phyloP scores from a whole-genome alignment of 2,797 vertebrate species.

The Martes flavigula region DNA sequence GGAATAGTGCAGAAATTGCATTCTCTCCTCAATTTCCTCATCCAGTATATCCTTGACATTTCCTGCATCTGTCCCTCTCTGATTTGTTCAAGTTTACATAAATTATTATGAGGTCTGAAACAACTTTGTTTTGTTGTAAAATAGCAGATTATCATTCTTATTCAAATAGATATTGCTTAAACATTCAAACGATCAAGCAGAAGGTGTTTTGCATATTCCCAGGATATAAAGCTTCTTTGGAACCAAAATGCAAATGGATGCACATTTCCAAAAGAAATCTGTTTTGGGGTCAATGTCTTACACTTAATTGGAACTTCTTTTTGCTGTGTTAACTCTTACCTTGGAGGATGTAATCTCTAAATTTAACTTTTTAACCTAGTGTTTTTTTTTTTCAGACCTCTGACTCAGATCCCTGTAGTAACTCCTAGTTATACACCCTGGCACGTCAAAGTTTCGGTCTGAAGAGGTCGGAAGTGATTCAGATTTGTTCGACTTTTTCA shows the following conservation, averaged over 20 bases:
- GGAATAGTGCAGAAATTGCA: not conserved
- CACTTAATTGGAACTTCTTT: not conserved
- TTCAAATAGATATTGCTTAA: not conserved
- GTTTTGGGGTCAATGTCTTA: not conserved
- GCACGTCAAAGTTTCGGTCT: not conserved
- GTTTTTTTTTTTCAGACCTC: not conserved
- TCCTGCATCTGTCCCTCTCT: not conserved
- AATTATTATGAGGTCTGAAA: conserved; percentile 16
- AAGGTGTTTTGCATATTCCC: not conserved
- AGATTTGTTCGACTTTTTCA: conserved; percentile 15
- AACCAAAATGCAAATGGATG: not conserved
- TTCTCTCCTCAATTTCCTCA: not conserved
- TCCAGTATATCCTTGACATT: not conserved
- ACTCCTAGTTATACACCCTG: not conserved
- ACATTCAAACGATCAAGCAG: not conserved
- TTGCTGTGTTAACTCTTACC: not conserved
- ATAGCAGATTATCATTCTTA: conserved; percentile 4
- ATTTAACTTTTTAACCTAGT: not conserved
- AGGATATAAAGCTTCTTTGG: not conserved
- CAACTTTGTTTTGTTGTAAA: not conserved
- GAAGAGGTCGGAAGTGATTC: not conserved
- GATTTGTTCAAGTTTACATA: conserved; percentile 25
- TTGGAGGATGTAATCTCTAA: not conserved
- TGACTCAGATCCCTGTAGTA: not conserved
- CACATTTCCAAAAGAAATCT: conserved; percentile 11